Evolutionary conservation across 2,113 vertebrate species (phyloP).

Genomic region (Crotalus helleri): DNA sequence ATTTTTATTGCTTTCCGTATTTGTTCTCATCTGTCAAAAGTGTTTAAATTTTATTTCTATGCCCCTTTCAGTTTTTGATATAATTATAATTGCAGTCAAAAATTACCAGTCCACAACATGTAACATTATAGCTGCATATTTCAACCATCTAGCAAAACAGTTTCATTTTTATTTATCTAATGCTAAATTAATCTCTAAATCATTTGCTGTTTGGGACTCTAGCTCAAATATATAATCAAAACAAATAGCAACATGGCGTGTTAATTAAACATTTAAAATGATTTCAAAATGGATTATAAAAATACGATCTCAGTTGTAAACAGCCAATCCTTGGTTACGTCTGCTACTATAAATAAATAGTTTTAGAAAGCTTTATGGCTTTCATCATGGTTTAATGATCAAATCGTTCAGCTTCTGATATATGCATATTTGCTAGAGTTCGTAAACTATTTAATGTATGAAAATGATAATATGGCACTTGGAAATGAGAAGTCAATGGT

Average conservation of each 20-base stretch:
- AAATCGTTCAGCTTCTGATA: not conserved
- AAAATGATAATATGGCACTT: not conserved
- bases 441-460: not conserved
- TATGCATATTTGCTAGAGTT: not conserved
- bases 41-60: not conserved
- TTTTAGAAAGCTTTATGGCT: conserved; percentile 1
- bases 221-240: conserved; percentile 16
- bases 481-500: not conserved
- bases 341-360: not conserved
- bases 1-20: not conserved
- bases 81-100: not conserved
- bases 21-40: not conserved
- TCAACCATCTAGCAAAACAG: not conserved
- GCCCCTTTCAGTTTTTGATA: not conserved
- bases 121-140: not conserved
- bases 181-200: conserved; percentile 19
- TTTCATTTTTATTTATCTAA: conserved; percentile 8
- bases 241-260: not conserved
- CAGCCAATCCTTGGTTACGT: not conserved
- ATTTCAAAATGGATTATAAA: not conserved
- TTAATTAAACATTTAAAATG: conserved; percentile 27
- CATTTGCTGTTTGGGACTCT: not conserved
- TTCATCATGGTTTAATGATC: not conserved
- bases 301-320: conserved; percentile 5
- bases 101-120: not conserved